Percentiles rank a stretch among this genome's conserved stretches.
Conservation (phyloP, 1,140 invertebrate species). For the Tetragonula clypearis region DNA sequence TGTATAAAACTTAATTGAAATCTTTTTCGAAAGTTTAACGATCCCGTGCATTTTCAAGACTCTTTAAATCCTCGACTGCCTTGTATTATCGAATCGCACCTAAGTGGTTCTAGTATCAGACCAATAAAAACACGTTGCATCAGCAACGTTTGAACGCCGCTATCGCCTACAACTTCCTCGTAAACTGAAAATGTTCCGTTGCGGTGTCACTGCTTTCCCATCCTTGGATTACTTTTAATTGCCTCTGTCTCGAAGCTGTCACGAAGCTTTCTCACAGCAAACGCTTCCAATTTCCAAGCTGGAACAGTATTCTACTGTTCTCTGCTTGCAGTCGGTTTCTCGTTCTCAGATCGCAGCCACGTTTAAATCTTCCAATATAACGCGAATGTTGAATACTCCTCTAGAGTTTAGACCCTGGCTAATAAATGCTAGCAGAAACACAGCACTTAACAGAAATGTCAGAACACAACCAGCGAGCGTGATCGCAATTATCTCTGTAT, state of each 20-base stretch:
- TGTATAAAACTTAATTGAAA: background rate
- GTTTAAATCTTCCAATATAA: background rate
- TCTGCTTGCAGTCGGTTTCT: background rate
- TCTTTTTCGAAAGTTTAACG: background rate
- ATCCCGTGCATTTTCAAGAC: too few relatives aligned
- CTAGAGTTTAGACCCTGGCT: background rate
- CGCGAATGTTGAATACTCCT: background rate
- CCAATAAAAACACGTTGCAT: background rate
- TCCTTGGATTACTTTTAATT: background rate
- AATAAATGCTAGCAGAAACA: background rate
- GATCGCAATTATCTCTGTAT: slow-evolving; percentile 21
- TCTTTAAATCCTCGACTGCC: background rate
- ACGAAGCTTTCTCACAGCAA: background rate
- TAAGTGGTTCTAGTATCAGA: background rate
- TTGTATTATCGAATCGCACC: background rate
- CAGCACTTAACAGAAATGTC: slow-evolving; percentile 27
- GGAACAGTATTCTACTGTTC: background rate
- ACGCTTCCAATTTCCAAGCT: background rate
- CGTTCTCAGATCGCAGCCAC: background rate
- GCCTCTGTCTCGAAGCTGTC: background rate
- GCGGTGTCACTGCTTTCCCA: background rate
- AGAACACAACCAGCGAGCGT: background rate
- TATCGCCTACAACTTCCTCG: background rate
- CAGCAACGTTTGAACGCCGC: background rate
- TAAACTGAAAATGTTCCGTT: background rate